A percentile compares a stretch with the other conserved stretches of the same genome.
phyloP scores from a whole-genome alignment of 2,113 vertebrate species.

The Erythrocercus mccallii region DNA sequence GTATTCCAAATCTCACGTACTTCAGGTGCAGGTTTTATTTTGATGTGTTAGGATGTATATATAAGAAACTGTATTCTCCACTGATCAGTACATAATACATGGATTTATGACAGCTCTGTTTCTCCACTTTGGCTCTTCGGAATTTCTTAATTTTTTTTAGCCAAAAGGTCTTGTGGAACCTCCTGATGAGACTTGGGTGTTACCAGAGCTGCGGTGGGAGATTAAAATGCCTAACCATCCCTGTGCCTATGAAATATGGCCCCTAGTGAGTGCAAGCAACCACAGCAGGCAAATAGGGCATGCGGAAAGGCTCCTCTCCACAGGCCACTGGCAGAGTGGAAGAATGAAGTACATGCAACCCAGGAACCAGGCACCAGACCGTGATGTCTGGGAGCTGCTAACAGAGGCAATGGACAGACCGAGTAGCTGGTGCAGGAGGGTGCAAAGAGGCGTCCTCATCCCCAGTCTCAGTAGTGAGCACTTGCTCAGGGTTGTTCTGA shows the following conservation, averaged over 20 bases:
- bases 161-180: neutral
- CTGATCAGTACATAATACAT: neutral
- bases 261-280: neutral
- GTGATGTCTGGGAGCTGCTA: neutral
- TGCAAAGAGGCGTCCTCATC: neutral
- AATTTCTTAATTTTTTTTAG: neutral
- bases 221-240: fast-evolving
- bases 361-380: neutral
- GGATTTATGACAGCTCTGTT: neutral
- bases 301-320: neutral
- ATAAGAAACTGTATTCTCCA: neutral
- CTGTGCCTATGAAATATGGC: neutral
- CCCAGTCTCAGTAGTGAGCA: neutral
- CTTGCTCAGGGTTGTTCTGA: neutral
- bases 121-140: neutral
- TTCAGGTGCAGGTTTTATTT: neutral
- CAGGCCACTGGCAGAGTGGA: neutral
- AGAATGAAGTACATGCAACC: neutral
- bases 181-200: neutral
- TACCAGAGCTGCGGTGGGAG: neutral
- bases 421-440: neutral
- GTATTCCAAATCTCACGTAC: neutral
- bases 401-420: neutral
- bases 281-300: neutral
- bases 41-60: neutral